Conservation (phyloP, 2,113 vertebrate genomes). For the Ictidomys tridecemlineatus region DNA sequence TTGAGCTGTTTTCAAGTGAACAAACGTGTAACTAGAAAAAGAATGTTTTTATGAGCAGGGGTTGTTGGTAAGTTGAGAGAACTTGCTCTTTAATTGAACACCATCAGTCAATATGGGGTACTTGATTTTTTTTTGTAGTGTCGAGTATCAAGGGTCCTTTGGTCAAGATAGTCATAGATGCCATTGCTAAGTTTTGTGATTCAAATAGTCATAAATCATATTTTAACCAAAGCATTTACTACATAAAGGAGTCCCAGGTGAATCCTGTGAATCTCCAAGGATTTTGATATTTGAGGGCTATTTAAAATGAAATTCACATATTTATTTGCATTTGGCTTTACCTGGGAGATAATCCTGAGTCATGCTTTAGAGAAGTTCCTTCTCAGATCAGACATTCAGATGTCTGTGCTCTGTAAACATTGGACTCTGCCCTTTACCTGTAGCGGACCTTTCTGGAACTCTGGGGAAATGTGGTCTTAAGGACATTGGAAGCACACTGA, state of each 20-base stretch:
- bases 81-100: background rate
- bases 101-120: background rate
- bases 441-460: background rate
- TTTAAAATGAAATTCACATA: background rate
- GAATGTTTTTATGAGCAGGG: background rate
- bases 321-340: slow-evolving; percentile 3
- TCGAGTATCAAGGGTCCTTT: background rate
- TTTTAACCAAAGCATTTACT: background rate
- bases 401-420: background rate
- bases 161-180: background rate
- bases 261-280: background rate
- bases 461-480: background rate
- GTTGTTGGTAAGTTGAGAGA: background rate
- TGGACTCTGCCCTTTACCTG: background rate
- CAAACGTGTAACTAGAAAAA: background rate
- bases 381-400: background rate
- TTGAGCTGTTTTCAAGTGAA: slow-evolving; percentile 23
- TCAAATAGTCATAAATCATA: background rate
- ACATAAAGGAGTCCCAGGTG: background rate
- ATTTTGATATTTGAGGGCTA: slow-evolving; percentile 17
- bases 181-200: background rate
- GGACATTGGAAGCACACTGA: background rate
- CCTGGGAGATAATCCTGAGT: slow-evolving; percentile 71
- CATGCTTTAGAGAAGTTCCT: slow-evolving; percentile 70
- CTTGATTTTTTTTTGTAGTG: slow-evolving; percentile 45